Conservation (phyloP, 2,888 invertebrate species). For the Tolmerus cingulatus region DNA sequence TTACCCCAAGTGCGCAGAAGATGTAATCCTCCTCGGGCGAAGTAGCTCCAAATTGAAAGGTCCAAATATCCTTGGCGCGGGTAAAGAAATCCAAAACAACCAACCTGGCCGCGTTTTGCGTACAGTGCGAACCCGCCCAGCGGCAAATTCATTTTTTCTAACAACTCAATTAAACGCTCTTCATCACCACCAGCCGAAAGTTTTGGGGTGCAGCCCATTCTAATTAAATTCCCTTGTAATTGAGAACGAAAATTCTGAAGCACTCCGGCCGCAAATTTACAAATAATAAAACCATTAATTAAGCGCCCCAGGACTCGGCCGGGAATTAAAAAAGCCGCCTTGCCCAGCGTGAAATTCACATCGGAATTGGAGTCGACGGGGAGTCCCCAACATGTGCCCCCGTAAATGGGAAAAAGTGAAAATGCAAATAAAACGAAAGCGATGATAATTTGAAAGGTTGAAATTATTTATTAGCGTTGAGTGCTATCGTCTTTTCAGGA, state of each 20-base stretch:
- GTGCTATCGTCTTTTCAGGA: constrained; percentile 21
- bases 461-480: constrained; percentile 36
- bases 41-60: background rate
- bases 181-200: constrained; percentile 14
- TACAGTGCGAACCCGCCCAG: constrained; percentile 11
- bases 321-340: constrained; percentile 32
- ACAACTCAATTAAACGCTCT: constrained; percentile 36
- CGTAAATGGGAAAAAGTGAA: constrained; percentile 33
- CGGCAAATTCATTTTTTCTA: constrained; percentile 32
- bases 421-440: constrained; percentile 37
- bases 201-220: constrained; percentile 30
- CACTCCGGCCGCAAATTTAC: constrained; percentile 39
- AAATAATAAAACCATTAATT: constrained; percentile 43
- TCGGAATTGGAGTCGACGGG: constrained; percentile 37
- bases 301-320: constrained; percentile 36
- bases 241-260: constrained; percentile 33
- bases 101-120: background rate
- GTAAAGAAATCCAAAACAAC: background rate
- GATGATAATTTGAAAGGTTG: constrained; percentile 40
- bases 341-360: constrained; percentile 35
- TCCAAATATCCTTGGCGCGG: background rate
- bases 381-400: constrained; percentile 17
- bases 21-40: background rate
- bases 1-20: background rate
- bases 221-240: constrained; percentile 42